Evolutionary conservation across 1,140 invertebrate species (phyloP), one percentile per base, ranked within the genome.

Genomic region (Drosophila setifemur): DNA sequence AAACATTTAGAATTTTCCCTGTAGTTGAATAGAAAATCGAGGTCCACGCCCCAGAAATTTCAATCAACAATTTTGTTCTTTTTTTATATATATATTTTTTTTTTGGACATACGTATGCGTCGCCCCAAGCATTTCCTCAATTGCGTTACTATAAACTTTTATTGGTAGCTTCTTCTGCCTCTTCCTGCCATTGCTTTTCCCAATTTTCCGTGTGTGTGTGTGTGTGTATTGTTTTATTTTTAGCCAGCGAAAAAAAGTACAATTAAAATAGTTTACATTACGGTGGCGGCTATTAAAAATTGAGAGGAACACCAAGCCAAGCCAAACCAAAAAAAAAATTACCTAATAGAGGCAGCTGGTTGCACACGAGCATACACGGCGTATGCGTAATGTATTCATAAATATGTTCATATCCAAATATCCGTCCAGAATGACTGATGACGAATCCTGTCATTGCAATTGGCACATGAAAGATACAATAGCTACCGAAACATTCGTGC

Each of bases 251-350:
- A 72, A 71, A 40, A 72, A 71, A 86, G 71, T 81, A 85, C 81
- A 85, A 85, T 85, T 85, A 81, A 86, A 85, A 86, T 81, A 74
- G 76, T 85, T 85, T 86, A 85, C 81, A 86, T 75, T 73, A 53
- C 54, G 25, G 53, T 26, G 60, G 68, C 78, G 68, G 47, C 77
- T 73, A 83, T 83, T 74, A 85, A 83, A 66, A 61, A 71, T 68
- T 55, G 33, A 37, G 44, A 73, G 44, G 69, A 61, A 42, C 19
- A 63, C 33, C n/a, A n/a, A n/a, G n/a, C n/a, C n/a, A n/a, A n/a
- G n/a, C n/a, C n/a, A n/a, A n/a, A n/a, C n/a, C n/a, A n/a, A n/a
- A n/a, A n/a, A 29, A 57, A 64, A 58, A 86, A 85, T 81, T 86
- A 85, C 75, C 81, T 86, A 85, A 85, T 86, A 25, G 68, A 60